phyloP scores from a whole-genome alignment of 2,888 invertebrate genomes.

The Notodonta dromedarius region DNA sequence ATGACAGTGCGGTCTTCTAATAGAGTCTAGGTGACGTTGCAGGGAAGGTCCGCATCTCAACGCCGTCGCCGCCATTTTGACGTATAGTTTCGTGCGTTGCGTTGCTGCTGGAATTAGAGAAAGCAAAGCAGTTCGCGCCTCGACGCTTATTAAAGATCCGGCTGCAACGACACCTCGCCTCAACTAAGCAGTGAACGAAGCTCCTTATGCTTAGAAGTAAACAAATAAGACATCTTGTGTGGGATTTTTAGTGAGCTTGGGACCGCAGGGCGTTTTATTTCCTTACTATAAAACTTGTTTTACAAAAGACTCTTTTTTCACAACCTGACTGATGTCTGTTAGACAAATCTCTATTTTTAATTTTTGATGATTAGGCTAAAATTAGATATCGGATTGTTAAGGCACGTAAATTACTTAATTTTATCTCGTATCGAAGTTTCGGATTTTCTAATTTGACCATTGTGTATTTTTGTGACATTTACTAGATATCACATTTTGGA shows the following conservation, averaged over 20 bases:
- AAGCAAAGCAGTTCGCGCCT: too few relatives aligned
- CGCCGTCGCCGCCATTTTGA: too few relatives aligned
- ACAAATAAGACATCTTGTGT: slow-evolving; percentile 65
- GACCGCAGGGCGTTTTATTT: slow-evolving; percentile 46
- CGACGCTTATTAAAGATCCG: too few relatives aligned
- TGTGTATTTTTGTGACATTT: slow-evolving; percentile 15
- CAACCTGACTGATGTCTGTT: slow-evolving; percentile 53
- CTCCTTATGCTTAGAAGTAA: slow-evolving; percentile 55
- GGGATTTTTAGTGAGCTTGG: slow-evolving; percentile 56
- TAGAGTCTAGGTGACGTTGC: too few relatives aligned
- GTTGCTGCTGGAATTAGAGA: too few relatives aligned
- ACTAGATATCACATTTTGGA: slow-evolving; percentile 12
- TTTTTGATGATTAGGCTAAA: slow-evolving; percentile 31
- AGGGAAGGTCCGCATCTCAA: too few relatives aligned
- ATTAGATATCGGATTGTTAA: slow-evolving; percentile 27
- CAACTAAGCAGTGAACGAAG: too few relatives aligned
- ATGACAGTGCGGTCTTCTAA: too few relatives aligned
- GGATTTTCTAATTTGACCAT: slow-evolving; percentile 32
- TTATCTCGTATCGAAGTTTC: slow-evolving; percentile 36
- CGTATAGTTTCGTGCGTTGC: too few relatives aligned
- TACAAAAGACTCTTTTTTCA: slow-evolving; percentile 42
- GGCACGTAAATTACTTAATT: slow-evolving; percentile 61
- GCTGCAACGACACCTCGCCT: too few relatives aligned
- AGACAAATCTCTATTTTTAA: slow-evolving; percentile 37
- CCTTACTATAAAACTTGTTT: slow-evolving; percentile 38